Conservation (phyloP, 1,140 invertebrate genomes). For the Lasioglossum baleicum region DNA sequence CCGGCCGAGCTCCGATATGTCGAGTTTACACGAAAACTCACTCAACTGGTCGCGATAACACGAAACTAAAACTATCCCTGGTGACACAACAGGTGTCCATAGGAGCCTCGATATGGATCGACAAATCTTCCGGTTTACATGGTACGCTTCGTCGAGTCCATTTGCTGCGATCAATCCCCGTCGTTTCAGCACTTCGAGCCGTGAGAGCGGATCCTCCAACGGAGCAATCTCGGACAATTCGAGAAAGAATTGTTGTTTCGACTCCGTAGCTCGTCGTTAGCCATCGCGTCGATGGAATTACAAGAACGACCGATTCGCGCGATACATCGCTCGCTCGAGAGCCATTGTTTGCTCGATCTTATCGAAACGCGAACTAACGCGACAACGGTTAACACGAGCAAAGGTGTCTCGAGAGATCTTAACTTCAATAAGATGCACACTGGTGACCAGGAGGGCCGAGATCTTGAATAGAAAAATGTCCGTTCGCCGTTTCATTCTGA, state of each 20-base stretch:
- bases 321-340: no score
- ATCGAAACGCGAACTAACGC: not conserved
- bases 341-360: no score
- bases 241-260: not conserved
- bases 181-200: constrained; percentile 47
- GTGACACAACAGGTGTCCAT: constrained; percentile 74
- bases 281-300: not conserved
- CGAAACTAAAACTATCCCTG: constrained; percentile 71
- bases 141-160: constrained; percentile 53
- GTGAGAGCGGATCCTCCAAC: constrained; percentile 42
- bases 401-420: constrained; percentile 14
- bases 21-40: constrained; percentile 77
- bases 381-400: not conserved
- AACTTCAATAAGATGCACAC: constrained; percentile 48
- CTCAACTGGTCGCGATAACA: constrained; percentile 73
- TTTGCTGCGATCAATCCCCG: constrained; percentile 50
- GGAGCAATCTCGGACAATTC: constrained; percentile 1
- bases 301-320: not conserved
- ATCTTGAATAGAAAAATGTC: constrained; percentile 54
- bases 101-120: constrained; percentile 61
- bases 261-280: not conserved
- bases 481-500: constrained; percentile 22
- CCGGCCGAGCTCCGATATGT: constrained; percentile 33
- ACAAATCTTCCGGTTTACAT: constrained; percentile 64
- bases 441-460: constrained; percentile 11